Base-by-base conservation (phyloP, 2,113 vertebrate genomes). In the Grammomys surdaster region DNA sequence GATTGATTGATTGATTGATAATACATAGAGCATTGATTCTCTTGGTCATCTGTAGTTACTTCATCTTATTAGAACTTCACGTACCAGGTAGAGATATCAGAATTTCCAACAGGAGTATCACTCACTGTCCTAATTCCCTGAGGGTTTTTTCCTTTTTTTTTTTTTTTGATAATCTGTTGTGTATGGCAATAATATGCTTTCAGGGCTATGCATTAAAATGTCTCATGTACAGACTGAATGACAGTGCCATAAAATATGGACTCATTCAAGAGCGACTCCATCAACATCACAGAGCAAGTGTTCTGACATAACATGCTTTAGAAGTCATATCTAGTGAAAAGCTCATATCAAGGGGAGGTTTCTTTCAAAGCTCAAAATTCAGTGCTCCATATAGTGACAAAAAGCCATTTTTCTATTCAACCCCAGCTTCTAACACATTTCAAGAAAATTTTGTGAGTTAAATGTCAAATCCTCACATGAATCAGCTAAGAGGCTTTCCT, bases 221-320 rank as follows among this genome's bases (percentile, higher is more conserved):
- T 36, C 19, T 87, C 51, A 88, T 26, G 12, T 43, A 19, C 56
- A 8, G 13, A 67, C 13, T 84, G 19, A 73, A 78, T 80, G 54
- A 26, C 26, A 48, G n/a, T 77, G 33, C 40, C n/a, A 58, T 78
- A 69, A 93, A 94, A 95, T 28, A 56, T 77, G 26, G 0, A 89
- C 17, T 90, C 48, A 54, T 24, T 54, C 7, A 78, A 43, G 54
- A 88, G 16, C 69, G 46, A 87, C 58, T 87, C 43, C 51, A 46
- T 43, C 81, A 90, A 67, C 63, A 95, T 76, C 3, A 60, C 24
- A 77, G 24, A 77, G 24, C 43, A 88, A 96, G 16, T 70, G 36
- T 65, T 94, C 93, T 84, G 73, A 91, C 20, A 87, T 22, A 88
- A 90, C 58, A n/a, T 20, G 22, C 43, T 91, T 96, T 75, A 17